These are phyloP conservation scores for Agrilus cyanescens DNA, from an alignment of 2,888 invertebrate genomes.

Conservation along the genomic window DNA sequence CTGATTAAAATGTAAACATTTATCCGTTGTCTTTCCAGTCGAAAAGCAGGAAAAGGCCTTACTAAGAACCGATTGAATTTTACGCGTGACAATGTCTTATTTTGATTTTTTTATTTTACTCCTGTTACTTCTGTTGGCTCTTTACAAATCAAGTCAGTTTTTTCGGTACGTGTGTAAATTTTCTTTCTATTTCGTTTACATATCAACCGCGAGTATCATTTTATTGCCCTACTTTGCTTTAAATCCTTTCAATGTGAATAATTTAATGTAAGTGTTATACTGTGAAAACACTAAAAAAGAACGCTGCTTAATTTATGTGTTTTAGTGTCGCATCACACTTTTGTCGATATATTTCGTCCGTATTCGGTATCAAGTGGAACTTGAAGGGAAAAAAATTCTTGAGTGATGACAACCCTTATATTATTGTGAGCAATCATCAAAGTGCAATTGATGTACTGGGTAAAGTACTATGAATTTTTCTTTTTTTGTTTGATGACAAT, in stretches of 20 bases:
- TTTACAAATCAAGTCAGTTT: no score
- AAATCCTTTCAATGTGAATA: conserved; percentile 64
- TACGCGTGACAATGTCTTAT: no score
- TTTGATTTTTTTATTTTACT: no score
- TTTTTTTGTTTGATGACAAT: no score
- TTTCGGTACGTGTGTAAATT: no score
- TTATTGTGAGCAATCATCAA: conserved; percentile 87
- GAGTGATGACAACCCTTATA: conserved; percentile 65
- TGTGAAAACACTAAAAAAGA: conserved; percentile 1
- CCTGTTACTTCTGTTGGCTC: no score
- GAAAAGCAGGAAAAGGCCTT: no score
- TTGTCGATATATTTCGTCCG: conserved; percentile 57
- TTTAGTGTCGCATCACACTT: conserved; percentile 59
- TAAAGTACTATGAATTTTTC: no score
- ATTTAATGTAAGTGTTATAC: conserved; percentile 57
- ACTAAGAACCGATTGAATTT: no score
- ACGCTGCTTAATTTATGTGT: conserved; percentile 9
- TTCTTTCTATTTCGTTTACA: no score
- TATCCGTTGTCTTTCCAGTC: no score
- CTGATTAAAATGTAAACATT: no score
- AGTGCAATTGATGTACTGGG: conserved; percentile 83
- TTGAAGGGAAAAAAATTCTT: conserved; percentile 65
- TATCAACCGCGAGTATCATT: conserved; percentile 28
- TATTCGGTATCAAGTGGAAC: conserved; percentile 72
- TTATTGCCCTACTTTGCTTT: conserved; percentile 62